These are phyloP conservation scores for Rosalia funebris DNA, from an alignment of 2,888 invertebrate genomes.

Conservation along the genomic window DNA sequence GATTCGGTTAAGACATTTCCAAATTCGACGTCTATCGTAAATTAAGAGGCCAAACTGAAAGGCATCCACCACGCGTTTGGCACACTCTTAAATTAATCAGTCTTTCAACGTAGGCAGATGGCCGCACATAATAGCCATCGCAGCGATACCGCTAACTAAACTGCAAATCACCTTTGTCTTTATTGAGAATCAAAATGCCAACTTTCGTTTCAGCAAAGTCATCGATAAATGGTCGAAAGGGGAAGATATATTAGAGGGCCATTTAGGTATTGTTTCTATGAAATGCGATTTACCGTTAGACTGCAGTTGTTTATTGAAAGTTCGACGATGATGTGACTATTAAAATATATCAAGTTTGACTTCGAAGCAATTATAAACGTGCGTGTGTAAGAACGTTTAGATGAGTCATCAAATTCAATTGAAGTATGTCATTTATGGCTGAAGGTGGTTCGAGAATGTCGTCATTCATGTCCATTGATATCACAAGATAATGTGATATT, in stretches of 20 bases:
- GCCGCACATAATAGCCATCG: slow-evolving; percentile 4
- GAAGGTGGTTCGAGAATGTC: no score
- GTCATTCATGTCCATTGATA: no score
- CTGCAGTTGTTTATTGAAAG: no score
- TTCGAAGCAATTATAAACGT: no score
- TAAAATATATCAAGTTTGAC: no score
- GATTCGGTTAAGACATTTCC: neutral
- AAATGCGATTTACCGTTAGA: no score
- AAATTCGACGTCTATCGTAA: neutral
- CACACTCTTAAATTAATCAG: slow-evolving; percentile 23
- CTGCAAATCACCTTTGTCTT: slow-evolving; percentile 17
- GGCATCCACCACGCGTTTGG: slow-evolving; percentile 12
- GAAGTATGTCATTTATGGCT: no score
- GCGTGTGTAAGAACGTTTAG: no score
- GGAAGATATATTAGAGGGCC: neutral
- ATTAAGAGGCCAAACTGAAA: neutral
- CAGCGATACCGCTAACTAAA: slow-evolving; percentile 7
- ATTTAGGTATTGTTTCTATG: neutral
- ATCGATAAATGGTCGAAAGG: slow-evolving; percentile 8
- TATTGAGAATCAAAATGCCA: slow-evolving; percentile 8
- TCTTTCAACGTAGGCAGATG: slow-evolving; percentile 17
- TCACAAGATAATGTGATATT: no score
- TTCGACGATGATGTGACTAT: no score
- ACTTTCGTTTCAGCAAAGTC: slow-evolving; percentile 4
- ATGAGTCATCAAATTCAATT: no score